A percentile compares a stretch with the other conserved stretches of the same genome.
These are phyloP conservation scores for Vollenhovia emeryi DNA, from an alignment of 1,140 invertebrate genomes.

Conservation along the genomic window DNA sequence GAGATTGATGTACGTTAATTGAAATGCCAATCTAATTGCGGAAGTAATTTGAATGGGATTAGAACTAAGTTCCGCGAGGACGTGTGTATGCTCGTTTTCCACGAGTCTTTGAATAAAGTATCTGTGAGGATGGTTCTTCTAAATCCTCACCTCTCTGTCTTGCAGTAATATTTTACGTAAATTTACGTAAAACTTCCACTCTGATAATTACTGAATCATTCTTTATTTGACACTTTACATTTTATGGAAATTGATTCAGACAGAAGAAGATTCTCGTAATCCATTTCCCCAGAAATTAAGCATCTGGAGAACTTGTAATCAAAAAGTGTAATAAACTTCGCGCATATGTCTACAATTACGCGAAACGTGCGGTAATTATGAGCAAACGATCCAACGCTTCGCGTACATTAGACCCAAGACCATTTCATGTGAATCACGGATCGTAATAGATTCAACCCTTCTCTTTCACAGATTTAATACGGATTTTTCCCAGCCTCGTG, in stretches of 20 bases:
- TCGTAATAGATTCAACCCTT: constrained; percentile 1
- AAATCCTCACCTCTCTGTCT: too few relatives aligned
- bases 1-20: constrained; percentile 42
- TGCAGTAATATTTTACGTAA: neutral
- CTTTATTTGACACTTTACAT: neutral
- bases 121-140: neutral
- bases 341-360: constrained; percentile 31
- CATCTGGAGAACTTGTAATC: constrained; percentile 5
- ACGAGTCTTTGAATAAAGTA: neutral
- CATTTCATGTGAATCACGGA: neutral
- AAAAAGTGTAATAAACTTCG: constrained; percentile 44
- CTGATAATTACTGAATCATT: neutral
- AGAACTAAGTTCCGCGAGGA: constrained; percentile 62
- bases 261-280: neutral
- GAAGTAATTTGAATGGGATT: constrained; percentile 79
- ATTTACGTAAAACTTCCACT: neutral
- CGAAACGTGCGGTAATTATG: constrained; percentile 39
- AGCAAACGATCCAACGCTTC: constrained; percentile 23
- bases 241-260: neutral
- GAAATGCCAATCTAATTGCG: constrained; percentile 64
- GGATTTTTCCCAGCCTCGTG: neutral
- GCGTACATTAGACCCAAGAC: neutral
- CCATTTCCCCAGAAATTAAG: constrained; percentile 24
- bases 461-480: neutral
- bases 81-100: neutral